These are phyloP conservation scores for Hyphantria cunea DNA, from an alignment of 1,140 invertebrate genomes.

Conservation along the genomic window DNA sequence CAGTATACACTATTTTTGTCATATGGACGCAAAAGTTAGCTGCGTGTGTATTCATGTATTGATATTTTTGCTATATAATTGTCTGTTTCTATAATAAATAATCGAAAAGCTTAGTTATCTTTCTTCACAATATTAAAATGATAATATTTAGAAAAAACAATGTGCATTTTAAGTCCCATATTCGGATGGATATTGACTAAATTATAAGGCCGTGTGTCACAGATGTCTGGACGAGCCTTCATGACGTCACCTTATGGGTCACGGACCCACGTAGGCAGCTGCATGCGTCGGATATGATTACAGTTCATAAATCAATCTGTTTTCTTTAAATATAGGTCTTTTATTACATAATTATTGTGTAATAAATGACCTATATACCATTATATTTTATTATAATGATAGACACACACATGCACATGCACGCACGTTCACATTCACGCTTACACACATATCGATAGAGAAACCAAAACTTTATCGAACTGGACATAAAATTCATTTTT, in stretches of 20 bases:
- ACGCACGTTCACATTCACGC: too few species aligned
- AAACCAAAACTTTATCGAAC: too few species aligned
- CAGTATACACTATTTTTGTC: too few species aligned
- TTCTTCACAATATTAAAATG: too few species aligned
- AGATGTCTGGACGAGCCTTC: neutral
- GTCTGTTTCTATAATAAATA: too few species aligned
- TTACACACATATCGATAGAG: too few species aligned
- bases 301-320: slow-evolving; percentile 14
- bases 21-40: too few species aligned
- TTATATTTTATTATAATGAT: neutral
- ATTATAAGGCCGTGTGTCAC: slow-evolving; percentile 5
- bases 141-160: neutral
- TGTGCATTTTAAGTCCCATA: neutral
- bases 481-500: too few species aligned
- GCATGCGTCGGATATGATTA: slow-evolving; percentile 8
- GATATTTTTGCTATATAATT: too few species aligned
- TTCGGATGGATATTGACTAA: neutral
- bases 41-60: too few species aligned
- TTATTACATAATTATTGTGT: slow-evolving; percentile 7
- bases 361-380: too few species aligned
- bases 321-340: neutral
- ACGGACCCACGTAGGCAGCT: slow-evolving; percentile 27
- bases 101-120: neutral
- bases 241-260: slow-evolving; percentile 44
- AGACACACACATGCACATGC: too few species aligned